Conservation (phyloP, 2,113 vertebrate species). For the Lichenostomus cassidix region DNA sequence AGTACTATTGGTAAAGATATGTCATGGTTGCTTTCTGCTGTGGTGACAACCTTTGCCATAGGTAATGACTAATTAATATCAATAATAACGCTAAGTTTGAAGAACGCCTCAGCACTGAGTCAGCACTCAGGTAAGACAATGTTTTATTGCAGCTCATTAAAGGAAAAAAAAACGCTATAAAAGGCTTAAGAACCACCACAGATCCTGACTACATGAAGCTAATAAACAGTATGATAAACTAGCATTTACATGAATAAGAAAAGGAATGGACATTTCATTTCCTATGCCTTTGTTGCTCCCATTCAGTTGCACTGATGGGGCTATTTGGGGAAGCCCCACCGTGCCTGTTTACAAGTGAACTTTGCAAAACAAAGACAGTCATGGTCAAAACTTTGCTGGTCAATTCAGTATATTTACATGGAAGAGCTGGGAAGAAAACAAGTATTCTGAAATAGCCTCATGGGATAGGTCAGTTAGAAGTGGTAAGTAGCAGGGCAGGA, state of each 20-base stretch:
- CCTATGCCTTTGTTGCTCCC: slow-evolving; percentile 68
- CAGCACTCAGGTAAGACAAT: not conserved
- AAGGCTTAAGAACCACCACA: slow-evolving; percentile 32
- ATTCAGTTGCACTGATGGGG: slow-evolving; percentile 50
- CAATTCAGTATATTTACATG: slow-evolving; percentile 64
- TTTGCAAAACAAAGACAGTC: slow-evolving; percentile 81
- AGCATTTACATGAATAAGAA: slow-evolving; percentile 68
- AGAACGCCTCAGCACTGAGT: not conserved
- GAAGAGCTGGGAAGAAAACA: slow-evolving; percentile 34
- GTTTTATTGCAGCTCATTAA: slow-evolving; percentile 53
- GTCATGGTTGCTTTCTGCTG: not conserved
- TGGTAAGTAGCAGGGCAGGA: not conserved
- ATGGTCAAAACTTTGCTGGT: slow-evolving; percentile 73
- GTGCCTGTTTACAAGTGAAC: slow-evolving; percentile 70
- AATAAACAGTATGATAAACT: slow-evolving; percentile 65
- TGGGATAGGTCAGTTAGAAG: not conserved
- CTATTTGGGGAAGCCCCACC: slow-evolving; percentile 65
- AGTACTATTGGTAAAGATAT: not conserved
- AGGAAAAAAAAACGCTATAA: slow-evolving; percentile 27
- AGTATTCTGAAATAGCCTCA: not conserved
- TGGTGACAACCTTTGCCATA: not conserved
- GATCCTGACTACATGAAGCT: slow-evolving; percentile 35
- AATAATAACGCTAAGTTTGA: not conserved
- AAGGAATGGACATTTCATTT: slow-evolving; percentile 70
- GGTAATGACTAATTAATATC: not conserved